Conservation (phyloP, 2,888 invertebrate species). For the Heteromyza rotundicornis region DNA sequence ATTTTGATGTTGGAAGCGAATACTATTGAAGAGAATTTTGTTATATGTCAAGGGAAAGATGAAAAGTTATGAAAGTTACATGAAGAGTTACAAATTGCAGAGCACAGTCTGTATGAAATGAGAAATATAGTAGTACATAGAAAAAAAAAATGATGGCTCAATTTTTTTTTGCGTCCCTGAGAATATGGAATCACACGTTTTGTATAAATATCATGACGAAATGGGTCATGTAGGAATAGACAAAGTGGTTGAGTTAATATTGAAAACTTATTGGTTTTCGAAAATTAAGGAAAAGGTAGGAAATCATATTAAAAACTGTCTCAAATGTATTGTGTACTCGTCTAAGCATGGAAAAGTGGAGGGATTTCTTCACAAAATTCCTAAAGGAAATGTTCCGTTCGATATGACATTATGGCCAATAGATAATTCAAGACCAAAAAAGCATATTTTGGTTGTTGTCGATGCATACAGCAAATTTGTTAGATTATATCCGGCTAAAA, state of each 20-base stretch:
- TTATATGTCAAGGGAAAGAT: not conserved
- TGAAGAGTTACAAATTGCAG: not conserved
- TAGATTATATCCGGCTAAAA: no score
- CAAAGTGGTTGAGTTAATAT: not conserved
- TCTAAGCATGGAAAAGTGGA: not conserved
- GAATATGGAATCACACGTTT: not conserved
- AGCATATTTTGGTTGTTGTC: not conserved
- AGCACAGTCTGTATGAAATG: not conserved
- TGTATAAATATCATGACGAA: not conserved
- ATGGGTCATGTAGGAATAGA: not conserved
- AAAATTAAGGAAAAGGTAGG: no score
- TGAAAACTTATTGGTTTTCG: not conserved
- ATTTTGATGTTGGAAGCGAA: not conserved
- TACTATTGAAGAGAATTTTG: not conserved
- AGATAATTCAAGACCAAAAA: not conserved
- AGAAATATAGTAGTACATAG: not conserved
- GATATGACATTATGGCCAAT: not conserved
- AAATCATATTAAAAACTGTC: not conserved
- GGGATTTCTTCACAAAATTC: not conserved
- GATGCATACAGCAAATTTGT: not conserved
- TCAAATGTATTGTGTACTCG: constrained; percentile 7
- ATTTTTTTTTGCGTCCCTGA: not conserved
- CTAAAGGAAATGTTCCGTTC: not conserved
- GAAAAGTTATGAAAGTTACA: not conserved
- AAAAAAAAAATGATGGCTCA: not conserved